A percentile compares a stretch with the other conserved stretches of the same genome.
phyloP scores from a whole-genome alignment of 2,888 invertebrate species.

The Ochlodes sylvanus region DNA sequence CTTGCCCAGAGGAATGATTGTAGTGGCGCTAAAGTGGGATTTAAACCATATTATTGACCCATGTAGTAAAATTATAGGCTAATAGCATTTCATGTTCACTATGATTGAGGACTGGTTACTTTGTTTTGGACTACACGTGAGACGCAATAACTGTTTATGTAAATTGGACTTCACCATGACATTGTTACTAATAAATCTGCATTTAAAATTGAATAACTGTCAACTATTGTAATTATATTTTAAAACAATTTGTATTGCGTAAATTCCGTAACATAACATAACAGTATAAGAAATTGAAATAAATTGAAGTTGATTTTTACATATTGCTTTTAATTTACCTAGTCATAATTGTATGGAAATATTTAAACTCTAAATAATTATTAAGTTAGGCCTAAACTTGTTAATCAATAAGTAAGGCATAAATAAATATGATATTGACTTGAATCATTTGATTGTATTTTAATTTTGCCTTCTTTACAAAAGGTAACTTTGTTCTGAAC shows the following conservation, averaged over 20 bases:
- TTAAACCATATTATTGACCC: slow-evolving; percentile 63
- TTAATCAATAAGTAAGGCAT: no score
- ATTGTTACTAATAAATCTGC: slow-evolving; percentile 77
- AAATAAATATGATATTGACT: no score
- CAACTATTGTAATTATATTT: slow-evolving; percentile 81
- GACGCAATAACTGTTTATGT: slow-evolving; percentile 54
- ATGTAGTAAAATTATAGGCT: slow-evolving; percentile 65
- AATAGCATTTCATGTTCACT: slow-evolving; percentile 56
- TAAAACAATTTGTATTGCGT: slow-evolving; percentile 80
- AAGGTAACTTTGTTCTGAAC: no score
- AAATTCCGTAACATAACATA: slow-evolving; percentile 78
- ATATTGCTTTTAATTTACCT: slow-evolving; percentile 46
- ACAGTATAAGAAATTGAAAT: slow-evolving; percentile 77
- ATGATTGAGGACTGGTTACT: slow-evolving; percentile 47
- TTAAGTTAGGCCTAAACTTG: no score
- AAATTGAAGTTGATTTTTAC: slow-evolving; percentile 83
- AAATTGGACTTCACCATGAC: slow-evolving; percentile 74
- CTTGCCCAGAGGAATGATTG: slow-evolving; percentile 68
- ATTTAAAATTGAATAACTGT: slow-evolving; percentile 82
- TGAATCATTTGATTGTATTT: no score
- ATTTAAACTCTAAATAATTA: no score
- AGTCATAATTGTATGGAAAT: not conserved
- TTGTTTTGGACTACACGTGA: slow-evolving; percentile 50
- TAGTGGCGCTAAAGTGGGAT: slow-evolving; percentile 66
- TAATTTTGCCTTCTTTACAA: no score